These are phyloP conservation scores for Chrysolina americana DNA, from an alignment of 2,888 invertebrate species.

Conservation along the genomic window DNA sequence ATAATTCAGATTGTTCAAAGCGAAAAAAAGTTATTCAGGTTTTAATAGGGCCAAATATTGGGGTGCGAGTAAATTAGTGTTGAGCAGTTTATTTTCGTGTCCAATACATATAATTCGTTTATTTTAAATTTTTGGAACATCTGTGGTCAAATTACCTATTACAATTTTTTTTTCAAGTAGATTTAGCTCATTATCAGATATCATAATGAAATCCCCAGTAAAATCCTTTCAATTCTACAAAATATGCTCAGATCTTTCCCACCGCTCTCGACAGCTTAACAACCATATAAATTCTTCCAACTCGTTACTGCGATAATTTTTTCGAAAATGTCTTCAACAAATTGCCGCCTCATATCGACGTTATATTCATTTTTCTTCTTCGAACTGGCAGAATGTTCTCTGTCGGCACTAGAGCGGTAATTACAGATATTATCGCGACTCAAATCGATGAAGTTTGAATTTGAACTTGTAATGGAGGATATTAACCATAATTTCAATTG, in stretches of 20 bases:
- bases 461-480: slow-evolving; percentile 53
- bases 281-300: slow-evolving; percentile 26
- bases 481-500: slow-evolving; percentile 54
- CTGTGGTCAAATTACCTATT: too few species aligned
- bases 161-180: background rate
- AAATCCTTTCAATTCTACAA: background rate
- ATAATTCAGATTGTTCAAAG: too few species aligned
- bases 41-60: too few species aligned
- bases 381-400: background rate
- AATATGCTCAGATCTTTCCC: slow-evolving; percentile 7
- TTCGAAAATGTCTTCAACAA: slow-evolving; percentile 5
- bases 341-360: slow-evolving; percentile 22
- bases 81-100: too few species aligned
- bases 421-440: slow-evolving; percentile 54
- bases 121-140: too few species aligned
- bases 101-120: too few species aligned
- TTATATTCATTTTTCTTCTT: slow-evolving; percentile 15
- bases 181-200: background rate
- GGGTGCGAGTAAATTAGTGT: too few species aligned
- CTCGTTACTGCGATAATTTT: slow-evolving; percentile 8
- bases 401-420: slow-evolving; percentile 39
- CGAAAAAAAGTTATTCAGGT: too few species aligned
- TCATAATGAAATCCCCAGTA: background rate
- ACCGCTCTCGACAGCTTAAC: slow-evolving; percentile 21
- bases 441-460: slow-evolving; percentile 49